Conservation (phyloP, 2,888 invertebrate genomes). For the Dryadula phaetusa region DNA sequence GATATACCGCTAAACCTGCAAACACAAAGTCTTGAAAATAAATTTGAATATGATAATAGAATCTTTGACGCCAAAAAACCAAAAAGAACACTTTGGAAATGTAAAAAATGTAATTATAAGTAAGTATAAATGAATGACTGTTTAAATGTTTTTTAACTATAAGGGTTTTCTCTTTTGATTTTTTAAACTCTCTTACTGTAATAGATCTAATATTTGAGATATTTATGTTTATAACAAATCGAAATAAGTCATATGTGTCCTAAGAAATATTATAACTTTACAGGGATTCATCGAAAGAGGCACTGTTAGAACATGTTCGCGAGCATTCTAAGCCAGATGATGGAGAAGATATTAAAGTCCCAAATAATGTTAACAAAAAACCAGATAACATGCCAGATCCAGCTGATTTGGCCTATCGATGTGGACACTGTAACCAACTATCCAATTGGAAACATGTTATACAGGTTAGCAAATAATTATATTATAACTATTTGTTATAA, state of each 20-base stretch:
- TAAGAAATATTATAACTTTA: slow-evolving; percentile 44
- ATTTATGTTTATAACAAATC: too few relatives aligned
- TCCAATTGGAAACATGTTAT: slow-evolving; percentile 94
- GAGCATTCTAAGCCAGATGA: slow-evolving; percentile 69
- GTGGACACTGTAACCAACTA: slow-evolving; percentile 92
- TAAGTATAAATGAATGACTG: slow-evolving; percentile 77
- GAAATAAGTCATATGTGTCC: too few relatives aligned
- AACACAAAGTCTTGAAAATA: slow-evolving; percentile 66
- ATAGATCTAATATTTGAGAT: too few relatives aligned
- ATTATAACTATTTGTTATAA: not conserved
- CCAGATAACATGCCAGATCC: slow-evolving; percentile 70
- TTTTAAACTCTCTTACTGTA: too few relatives aligned
- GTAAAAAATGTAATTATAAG: slow-evolving; percentile 95
- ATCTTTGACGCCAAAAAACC: slow-evolving; percentile 76
- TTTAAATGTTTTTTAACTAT: too few relatives aligned
- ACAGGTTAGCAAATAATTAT: slow-evolving; percentile 84
- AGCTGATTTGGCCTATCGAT: slow-evolving; percentile 84
- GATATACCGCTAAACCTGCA: slow-evolving; percentile 86
- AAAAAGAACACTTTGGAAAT: slow-evolving; percentile 93
- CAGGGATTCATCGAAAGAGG: slow-evolving; percentile 79
- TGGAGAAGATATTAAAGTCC: slow-evolving; percentile 54
- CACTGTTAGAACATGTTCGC: slow-evolving; percentile 75
- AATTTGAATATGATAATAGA: slow-evolving; percentile 56
- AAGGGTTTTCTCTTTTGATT: too few relatives aligned
- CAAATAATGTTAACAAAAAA: slow-evolving; percentile 55